These are phyloP conservation scores for Solea senegalensis DNA, from an alignment of 2,113 vertebrate genomes.

Conservation along the genomic window DNA sequence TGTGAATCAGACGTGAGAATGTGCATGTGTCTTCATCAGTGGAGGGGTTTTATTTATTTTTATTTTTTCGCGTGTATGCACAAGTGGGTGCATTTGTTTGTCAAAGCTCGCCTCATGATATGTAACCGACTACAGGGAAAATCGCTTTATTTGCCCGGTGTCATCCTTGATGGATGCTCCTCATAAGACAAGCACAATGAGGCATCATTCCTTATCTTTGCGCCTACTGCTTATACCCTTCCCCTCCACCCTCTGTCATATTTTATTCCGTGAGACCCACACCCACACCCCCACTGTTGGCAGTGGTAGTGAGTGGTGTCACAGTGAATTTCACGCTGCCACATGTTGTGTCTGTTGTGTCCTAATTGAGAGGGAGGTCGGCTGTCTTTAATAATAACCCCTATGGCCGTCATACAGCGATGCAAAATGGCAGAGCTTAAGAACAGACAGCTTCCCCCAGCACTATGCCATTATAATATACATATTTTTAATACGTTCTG, in stretches of 20 bases:
- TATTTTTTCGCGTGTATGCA: neutral
- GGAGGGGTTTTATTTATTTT: neutral
- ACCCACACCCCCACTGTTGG: conserved; percentile 31
- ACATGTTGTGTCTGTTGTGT: conserved; percentile 59
- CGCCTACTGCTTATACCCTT: conserved; percentile 65
- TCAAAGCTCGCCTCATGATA: conserved; percentile 25
- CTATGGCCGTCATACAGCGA: conserved; percentile 26
- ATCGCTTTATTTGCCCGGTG: conserved; percentile 73
- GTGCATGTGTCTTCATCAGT: neutral
- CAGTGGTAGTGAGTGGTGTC: conserved; percentile 45
- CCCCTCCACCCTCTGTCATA: conserved; percentile 66
- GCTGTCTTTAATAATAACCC: conserved; percentile 54
- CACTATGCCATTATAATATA: conserved; percentile 4
- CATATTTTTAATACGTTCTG: conserved; percentile 10
- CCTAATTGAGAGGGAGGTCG: conserved; percentile 58
- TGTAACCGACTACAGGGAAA: conserved; percentile 73
- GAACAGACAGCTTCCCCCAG: conserved; percentile 14
- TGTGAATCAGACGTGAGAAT: conserved; percentile 8
- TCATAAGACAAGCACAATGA: conserved; percentile 81
- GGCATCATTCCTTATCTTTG: conserved; percentile 78
- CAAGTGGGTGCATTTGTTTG: conserved; percentile 35
- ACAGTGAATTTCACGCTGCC: conserved; percentile 61
- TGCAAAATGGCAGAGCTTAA: conserved; percentile 13
- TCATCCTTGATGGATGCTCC: conserved; percentile 81
- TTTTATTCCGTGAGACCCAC: no score